These are phyloP conservation scores for Calliphora vicina DNA, from an alignment of 1,140 invertebrate genomes.

Conservation along the genomic window DNA sequence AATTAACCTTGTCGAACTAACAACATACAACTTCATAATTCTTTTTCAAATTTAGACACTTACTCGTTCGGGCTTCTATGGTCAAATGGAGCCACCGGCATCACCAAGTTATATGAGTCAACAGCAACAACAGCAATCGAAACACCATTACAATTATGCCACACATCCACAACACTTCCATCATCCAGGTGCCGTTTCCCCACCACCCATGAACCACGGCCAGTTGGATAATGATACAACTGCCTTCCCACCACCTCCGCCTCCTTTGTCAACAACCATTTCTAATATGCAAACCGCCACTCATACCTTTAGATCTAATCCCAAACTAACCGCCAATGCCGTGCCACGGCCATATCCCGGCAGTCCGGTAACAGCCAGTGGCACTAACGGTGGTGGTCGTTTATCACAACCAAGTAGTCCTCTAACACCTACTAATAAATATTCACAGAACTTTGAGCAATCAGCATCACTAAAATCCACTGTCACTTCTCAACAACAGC, in stretches of 20 bases:
- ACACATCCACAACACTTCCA: slow-evolving; percentile 58
- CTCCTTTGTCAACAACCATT: slow-evolving; percentile 57
- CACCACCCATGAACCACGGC: slow-evolving; percentile 48
- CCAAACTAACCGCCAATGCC: slow-evolving; percentile 62
- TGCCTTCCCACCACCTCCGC: slow-evolving; percentile 59
- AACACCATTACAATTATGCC: slow-evolving; percentile 57
- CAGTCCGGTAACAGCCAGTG: slow-evolving; percentile 46
- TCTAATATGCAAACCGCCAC: slow-evolving; percentile 61
- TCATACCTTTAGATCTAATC: slow-evolving; percentile 59
- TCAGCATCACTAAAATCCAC: slow-evolving; percentile 38
- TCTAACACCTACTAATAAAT: slow-evolving; percentile 55
- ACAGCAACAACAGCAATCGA: slow-evolving; percentile 44
- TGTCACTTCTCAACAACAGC: slow-evolving; percentile 49
- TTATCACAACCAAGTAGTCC: slow-evolving; percentile 32
- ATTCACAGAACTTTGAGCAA: slow-evolving; percentile 58
- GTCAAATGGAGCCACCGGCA: slow-evolving; percentile 51
- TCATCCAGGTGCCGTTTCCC: slow-evolving; percentile 57
- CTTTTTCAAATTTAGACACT: slow-evolving; percentile 48
- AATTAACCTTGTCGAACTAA: slow-evolving; percentile 17
- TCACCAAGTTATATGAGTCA: slow-evolving; percentile 54
- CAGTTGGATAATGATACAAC: slow-evolving; percentile 45
- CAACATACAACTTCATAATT: background rate
- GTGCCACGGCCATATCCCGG: slow-evolving; percentile 61
- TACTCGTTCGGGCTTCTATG: slow-evolving; percentile 55
- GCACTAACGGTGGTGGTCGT: slow-evolving; percentile 43